A percentile compares a stretch with the other conserved stretches of the same genome.
phyloP scores from a whole-genome alignment of 2,888 invertebrate genomes.

The Rhimphoctona megacephalus region DNA sequence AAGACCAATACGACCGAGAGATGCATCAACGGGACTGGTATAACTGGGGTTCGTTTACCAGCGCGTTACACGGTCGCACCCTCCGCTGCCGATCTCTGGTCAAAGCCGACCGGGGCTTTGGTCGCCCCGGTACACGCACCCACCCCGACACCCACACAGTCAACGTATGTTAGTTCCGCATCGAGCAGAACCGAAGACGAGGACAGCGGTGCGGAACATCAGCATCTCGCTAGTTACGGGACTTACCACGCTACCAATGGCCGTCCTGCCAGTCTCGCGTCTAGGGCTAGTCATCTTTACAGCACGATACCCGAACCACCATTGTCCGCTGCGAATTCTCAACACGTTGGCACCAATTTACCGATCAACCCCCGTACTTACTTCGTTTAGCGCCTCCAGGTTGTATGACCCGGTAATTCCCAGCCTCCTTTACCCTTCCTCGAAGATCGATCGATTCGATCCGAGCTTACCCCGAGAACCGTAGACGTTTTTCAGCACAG shows the following conservation, averaged over 20 bases:
- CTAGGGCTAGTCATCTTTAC: slow-evolving; percentile 83
- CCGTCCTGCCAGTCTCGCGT: slow-evolving; percentile 81
- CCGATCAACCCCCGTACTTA: slow-evolving; percentile 83
- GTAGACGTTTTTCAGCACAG: background rate
- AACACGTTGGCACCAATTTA: slow-evolving; percentile 70
- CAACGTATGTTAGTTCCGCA: slow-evolving; percentile 87
- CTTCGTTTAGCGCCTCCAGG: slow-evolving; percentile 78
- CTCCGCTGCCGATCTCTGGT: slow-evolving; percentile 88
- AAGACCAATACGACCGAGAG: slow-evolving; percentile 67
- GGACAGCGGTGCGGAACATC: slow-evolving; percentile 87
- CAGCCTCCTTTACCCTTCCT: slow-evolving; percentile 25
- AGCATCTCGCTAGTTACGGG: slow-evolving; percentile 86
- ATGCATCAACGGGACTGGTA: slow-evolving; percentile 83
- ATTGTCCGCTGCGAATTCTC: slow-evolving; percentile 74
- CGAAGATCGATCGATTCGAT: slow-evolving; percentile 63
- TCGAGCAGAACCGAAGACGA: slow-evolving; percentile 88
- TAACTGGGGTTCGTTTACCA: slow-evolving; percentile 86
- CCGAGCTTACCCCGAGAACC: slow-evolving; percentile 44
- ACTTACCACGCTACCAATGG: slow-evolving; percentile 78
- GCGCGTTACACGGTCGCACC: slow-evolving; percentile 91
- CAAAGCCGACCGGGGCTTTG: slow-evolving; percentile 85
- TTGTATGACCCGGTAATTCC: slow-evolving; percentile 42
- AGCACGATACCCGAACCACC: slow-evolving; percentile 84
- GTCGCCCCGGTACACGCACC: slow-evolving; percentile 85
- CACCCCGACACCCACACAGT: slow-evolving; percentile 89